Conservation (phyloP, 2,888 invertebrate species). For the Sialis lutaria region DNA sequence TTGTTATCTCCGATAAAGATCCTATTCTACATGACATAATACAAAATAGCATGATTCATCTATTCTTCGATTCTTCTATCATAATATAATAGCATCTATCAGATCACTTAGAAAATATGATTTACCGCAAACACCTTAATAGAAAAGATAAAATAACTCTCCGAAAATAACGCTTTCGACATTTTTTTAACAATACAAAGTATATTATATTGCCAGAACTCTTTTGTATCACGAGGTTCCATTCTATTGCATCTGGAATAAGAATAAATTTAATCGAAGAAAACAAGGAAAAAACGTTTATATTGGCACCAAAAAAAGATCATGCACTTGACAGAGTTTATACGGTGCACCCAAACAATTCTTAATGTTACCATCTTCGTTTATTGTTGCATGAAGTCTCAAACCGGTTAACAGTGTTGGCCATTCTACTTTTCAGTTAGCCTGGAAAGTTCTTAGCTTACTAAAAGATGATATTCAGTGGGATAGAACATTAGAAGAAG, state of each 20-base stretch:
- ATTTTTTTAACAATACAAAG: slow-evolving; percentile 19
- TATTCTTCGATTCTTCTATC: slow-evolving; percentile 12
- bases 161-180: slow-evolving; percentile 15
- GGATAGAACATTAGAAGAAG: too few species aligned
- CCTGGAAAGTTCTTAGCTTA: slow-evolving; percentile 14
- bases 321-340: slow-evolving; percentile 8
- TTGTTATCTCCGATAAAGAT: slow-evolving; percentile 12
- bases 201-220: slow-evolving; percentile 16
- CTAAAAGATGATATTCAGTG: too few species aligned
- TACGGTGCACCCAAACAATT: slow-evolving; percentile 8
- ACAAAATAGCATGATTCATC: slow-evolving; percentile 15
- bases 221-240: slow-evolving; percentile 13
- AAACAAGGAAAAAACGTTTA: slow-evolving; percentile 9
- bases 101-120: slow-evolving; percentile 5
- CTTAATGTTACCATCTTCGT: slow-evolving; percentile 9
- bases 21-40: slow-evolving; percentile 11
- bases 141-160: slow-evolving; percentile 8
- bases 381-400: slow-evolving; percentile 15
- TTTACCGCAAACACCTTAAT: slow-evolving; percentile 10
- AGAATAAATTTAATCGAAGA: slow-evolving; percentile 8
- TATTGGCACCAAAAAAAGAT: slow-evolving; percentile 5
- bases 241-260: slow-evolving; percentile 12
- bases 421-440: slow-evolving; percentile 13
- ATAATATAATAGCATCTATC: slow-evolving; percentile 3
- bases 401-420: slow-evolving; percentile 16